Evolutionary conservation across 2,888 invertebrate genomes (phyloP).

Genomic region (Scaptomyza parva): DNA sequence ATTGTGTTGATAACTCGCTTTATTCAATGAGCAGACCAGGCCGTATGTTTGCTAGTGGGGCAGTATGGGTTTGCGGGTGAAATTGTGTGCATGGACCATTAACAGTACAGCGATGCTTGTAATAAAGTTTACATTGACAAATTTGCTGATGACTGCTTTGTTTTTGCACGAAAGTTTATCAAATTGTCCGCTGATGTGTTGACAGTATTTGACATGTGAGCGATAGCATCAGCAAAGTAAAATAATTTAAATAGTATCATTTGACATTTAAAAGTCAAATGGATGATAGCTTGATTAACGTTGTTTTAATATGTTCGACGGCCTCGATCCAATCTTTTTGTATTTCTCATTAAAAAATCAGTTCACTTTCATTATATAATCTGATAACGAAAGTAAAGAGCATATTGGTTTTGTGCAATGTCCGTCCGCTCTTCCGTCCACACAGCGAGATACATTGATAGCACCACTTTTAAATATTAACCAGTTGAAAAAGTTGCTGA

Average conservation of each 20-base stretch:
- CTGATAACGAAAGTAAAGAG: background rate
- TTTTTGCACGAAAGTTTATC: conserved; percentile 56
- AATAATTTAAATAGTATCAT: conserved; percentile 5
- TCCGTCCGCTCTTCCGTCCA: background rate
- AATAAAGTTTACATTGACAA: conserved; percentile 74
- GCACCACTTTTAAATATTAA: no score
- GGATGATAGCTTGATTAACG: background rate
- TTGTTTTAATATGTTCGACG: background rate
- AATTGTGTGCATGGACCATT: conserved; percentile 54
- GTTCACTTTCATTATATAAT: background rate
- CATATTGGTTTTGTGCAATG: background rate
- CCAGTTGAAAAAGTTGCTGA: no score
- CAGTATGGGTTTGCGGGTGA: conserved; percentile 1
- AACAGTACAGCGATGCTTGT: conserved; percentile 60
- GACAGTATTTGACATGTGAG: conserved; percentile 18
- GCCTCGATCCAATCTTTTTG: background rate
- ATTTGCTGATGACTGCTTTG: conserved; percentile 60
- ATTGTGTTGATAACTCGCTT: conserved; percentile 42
- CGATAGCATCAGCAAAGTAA: conserved; percentile 6
- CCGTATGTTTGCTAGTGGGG: background rate
- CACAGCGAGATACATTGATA: no score
- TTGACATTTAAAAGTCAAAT: background rate
- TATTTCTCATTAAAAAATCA: background rate
- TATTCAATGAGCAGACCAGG: conserved; percentile 21
- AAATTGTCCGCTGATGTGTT: conserved; percentile 43